These are phyloP conservation scores for Drosophila baimaii DNA, from an alignment of 1,140 invertebrate species.

Conservation along the genomic window DNA sequence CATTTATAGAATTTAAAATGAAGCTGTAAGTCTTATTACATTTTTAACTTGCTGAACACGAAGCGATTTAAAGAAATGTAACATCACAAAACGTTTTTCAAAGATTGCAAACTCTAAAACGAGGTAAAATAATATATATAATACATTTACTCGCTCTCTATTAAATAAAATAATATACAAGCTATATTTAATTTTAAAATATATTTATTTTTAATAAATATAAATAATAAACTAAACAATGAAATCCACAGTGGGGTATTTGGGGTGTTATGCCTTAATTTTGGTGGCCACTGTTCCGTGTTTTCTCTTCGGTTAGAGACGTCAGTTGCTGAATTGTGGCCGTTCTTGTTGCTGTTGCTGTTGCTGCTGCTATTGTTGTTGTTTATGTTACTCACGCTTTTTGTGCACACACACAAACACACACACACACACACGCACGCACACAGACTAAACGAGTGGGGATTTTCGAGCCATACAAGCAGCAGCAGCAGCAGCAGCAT, in stretches of 20 bases:
- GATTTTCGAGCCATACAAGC: constrained; percentile 36
- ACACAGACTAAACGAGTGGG: constrained; percentile 8
- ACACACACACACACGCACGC: constrained; percentile 20
- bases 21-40: too few relatives aligned
- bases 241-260: background rate
- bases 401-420: constrained; percentile 34
- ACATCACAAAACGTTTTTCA: too few relatives aligned
- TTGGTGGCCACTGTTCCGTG: constrained; percentile 20
- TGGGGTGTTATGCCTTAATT: constrained; percentile 9
- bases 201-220: background rate
- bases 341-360: constrained; percentile 30
- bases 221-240: background rate
- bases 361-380: constrained; percentile 38
- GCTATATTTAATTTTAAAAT: background rate
- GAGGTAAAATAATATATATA: too few relatives aligned
- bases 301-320: constrained; percentile 39
- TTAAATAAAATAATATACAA: background rate
- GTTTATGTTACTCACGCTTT: constrained; percentile 69
- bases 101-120: too few relatives aligned
- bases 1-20: too few relatives aligned
- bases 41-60: too few relatives aligned
- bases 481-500: too few relatives aligned
- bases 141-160: too few relatives aligned
- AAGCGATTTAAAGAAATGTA: too few relatives aligned
- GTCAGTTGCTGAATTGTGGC: constrained; percentile 49